A percentile compares a stretch with the other conserved stretches of the same genome.
phyloP scores from a whole-genome alignment of 2,797 vertebrate species.

The Thamnophis elegans region DNA sequence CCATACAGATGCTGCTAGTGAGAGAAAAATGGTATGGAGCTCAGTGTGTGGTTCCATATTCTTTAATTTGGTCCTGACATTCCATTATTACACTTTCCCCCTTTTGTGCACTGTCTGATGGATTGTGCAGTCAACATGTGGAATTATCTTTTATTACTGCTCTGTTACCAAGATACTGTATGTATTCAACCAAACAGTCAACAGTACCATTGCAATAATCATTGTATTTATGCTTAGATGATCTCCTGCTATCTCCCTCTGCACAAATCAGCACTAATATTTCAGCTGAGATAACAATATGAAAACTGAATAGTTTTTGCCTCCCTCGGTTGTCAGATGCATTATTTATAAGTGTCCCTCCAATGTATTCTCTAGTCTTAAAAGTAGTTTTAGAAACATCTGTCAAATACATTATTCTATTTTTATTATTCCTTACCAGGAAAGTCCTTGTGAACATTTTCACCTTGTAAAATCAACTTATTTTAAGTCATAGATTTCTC shows the following conservation, averaged over 20 bases:
- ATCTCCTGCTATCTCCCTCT: neutral
- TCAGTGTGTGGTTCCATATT: neutral
- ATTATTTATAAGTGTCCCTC: constrained; percentile 12
- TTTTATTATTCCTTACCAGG: neutral
- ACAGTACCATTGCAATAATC: neutral
- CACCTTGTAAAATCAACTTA: neutral
- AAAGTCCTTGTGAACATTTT: constrained; percentile 17
- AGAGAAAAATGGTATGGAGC: neutral
- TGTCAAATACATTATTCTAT: neutral
- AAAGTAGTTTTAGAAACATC: neutral
- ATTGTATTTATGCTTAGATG: constrained; percentile 11
- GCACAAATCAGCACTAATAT: neutral
- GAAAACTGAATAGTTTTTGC: neutral
- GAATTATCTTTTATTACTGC: neutral
- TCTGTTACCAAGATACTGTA: neutral
- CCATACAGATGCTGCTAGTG: neutral
- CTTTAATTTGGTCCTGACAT: neutral
- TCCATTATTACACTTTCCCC: neutral
- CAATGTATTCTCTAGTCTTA: neutral
- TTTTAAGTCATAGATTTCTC: neutral
- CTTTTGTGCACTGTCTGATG: neutral
- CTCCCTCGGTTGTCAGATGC: neutral
- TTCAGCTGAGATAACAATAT: constrained; percentile 3
- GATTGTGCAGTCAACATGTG: neutral
- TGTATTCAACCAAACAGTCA: neutral